A percentile compares a stretch with the other conserved stretches of the same genome.
Conservation (phyloP, 2,797 vertebrate species). For the Protonibea diacanthus region DNA sequence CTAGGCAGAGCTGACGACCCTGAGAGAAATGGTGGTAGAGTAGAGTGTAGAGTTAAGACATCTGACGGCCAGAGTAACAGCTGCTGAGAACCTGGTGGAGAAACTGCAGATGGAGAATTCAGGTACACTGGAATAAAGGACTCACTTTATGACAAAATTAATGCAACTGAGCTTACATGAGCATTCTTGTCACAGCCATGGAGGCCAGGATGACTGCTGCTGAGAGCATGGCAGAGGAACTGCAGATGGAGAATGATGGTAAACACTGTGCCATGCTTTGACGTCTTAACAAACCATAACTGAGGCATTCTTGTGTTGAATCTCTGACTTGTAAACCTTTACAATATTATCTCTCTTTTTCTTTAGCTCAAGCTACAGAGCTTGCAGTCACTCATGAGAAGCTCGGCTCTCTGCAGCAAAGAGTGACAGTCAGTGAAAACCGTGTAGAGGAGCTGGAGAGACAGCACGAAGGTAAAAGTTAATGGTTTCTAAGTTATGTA, state of each 20-base stretch:
- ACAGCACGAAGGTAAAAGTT: constrained; percentile 45
- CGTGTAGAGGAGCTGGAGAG: constrained; percentile 11
- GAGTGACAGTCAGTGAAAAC: not conserved
- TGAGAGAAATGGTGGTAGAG: constrained; percentile 44
- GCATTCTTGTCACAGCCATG: constrained; percentile 22
- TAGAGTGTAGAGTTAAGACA: constrained; percentile 31
- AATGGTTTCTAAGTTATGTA: not conserved
- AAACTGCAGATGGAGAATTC: constrained; percentile 33
- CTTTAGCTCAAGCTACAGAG: constrained; percentile 41
- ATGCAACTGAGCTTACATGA: not conserved
- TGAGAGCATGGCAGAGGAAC: constrained; percentile 30
- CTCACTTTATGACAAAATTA: not conserved
- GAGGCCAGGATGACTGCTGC: constrained; percentile 40
- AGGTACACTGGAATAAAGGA: constrained; percentile 17
- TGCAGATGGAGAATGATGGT: constrained; percentile 38
- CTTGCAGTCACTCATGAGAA: constrained; percentile 1
- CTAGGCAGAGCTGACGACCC: constrained; percentile 40
- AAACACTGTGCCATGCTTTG: not conserved
- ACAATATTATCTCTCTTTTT: not conserved
- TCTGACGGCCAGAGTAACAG: constrained; percentile 32
- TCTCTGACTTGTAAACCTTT: not conserved
- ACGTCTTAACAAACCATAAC: not conserved
- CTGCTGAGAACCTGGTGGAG: constrained; percentile 40
- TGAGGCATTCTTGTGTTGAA: not conserved
- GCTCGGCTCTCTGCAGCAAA: constrained; percentile 21